These are phyloP conservation scores for Plusia festucae DNA, from an alignment of 2,888 invertebrate species.

Conservation along the genomic window DNA sequence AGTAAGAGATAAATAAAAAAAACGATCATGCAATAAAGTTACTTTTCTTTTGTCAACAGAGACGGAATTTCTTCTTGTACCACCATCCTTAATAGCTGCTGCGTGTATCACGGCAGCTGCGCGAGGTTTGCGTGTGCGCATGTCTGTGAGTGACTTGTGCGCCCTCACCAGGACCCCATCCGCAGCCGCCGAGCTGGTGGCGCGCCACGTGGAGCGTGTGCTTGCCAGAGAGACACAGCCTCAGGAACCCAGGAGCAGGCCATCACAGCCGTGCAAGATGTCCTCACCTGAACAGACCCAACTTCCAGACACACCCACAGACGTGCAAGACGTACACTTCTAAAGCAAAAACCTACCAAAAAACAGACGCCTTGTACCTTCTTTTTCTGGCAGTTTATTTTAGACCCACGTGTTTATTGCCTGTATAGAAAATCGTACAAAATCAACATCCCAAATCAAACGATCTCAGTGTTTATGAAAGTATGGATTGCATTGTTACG, in stretches of 20 bases:
- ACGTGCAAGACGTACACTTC: slow-evolving; percentile 90
- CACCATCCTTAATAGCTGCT: slow-evolving; percentile 92
- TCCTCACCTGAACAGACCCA: slow-evolving; percentile 76
- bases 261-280: slow-evolving; percentile 74
- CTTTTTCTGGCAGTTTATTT: slow-evolving; percentile 18
- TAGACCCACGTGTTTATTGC: slow-evolving; percentile 13
- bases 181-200: slow-evolving; percentile 87
- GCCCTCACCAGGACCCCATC: slow-evolving; percentile 85
- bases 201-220: slow-evolving; percentile 89
- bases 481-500: slow-evolving; percentile 73
- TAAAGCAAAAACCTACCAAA: slow-evolving; percentile 64
- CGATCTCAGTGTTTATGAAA: slow-evolving; percentile 73
- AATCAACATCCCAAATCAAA: slow-evolving; percentile 64
- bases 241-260: slow-evolving; percentile 77
- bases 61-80: slow-evolving; percentile 92
- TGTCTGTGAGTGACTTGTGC: slow-evolving; percentile 83
- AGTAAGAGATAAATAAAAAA: slow-evolving; percentile 10
- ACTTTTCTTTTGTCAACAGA: slow-evolving; percentile 87
- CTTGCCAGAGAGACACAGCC: slow-evolving; percentile 89
- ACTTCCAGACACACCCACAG: slow-evolving; percentile 90
- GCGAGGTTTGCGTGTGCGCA: slow-evolving; percentile 88
- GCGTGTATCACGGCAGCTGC: slow-evolving; percentile 92
- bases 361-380: slow-evolving; percentile 13
- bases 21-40: background rate
- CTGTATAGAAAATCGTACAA: slow-evolving; percentile 49